Evolutionary conservation across 2,797 vertebrate genomes (phyloP).

Genomic region (Crax fasciolata): DNA sequence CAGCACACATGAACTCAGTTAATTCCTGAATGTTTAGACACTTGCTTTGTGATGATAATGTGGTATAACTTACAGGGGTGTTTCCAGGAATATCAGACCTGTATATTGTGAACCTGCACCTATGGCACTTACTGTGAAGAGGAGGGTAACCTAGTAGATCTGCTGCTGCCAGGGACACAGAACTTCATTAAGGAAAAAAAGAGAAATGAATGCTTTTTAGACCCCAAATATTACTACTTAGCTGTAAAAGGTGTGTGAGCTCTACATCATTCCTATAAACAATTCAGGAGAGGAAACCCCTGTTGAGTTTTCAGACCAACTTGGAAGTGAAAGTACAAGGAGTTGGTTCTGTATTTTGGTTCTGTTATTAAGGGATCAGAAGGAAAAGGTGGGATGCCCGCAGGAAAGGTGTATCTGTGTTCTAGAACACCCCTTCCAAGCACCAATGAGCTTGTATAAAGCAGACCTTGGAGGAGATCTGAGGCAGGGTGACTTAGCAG

Average conservation of each 20-base stretch:
- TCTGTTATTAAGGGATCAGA: not conserved
- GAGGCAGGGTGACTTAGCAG: not conserved
- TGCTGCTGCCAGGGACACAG: not conserved
- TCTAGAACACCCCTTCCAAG: not conserved
- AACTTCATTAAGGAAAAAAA: not conserved
- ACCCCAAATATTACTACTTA: not conserved
- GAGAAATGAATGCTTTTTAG: not conserved
- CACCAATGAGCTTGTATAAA: not conserved
- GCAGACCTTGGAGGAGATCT: not conserved
- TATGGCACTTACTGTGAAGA: not conserved
- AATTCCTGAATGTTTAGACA: not conserved
- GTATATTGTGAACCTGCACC: not conserved
- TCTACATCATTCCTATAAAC: not conserved
- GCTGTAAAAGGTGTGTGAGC: not conserved
- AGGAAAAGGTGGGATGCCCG: not conserved
- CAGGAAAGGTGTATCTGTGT: not conserved
- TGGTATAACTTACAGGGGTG: not conserved
- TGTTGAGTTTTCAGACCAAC: not conserved
- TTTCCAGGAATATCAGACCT: not conserved
- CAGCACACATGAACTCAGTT: not conserved
- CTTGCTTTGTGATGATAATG: not conserved
- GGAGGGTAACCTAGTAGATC: not conserved
- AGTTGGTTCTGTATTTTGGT: not conserved
- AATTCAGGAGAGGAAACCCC: not conserved
- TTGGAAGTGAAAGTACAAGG: not conserved